Percentiles rank a stretch among this genome's conserved stretches.
phyloP scores from a whole-genome alignment of 2,113 vertebrate species.

The Holacanthus passer region DNA sequence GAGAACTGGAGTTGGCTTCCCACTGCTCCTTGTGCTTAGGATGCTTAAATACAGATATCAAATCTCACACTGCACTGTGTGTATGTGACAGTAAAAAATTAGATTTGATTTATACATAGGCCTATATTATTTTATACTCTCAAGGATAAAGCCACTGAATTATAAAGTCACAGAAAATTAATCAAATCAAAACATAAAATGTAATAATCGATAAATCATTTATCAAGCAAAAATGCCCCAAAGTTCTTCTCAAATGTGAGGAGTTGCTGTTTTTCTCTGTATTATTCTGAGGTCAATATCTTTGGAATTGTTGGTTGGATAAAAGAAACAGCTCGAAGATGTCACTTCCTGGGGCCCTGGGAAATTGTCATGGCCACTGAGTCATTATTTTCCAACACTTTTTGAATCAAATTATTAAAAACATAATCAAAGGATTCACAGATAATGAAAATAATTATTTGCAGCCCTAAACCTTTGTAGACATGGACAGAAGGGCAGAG shows the following conservation, averaged over 20 bases:
- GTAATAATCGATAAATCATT: too few relatives aligned
- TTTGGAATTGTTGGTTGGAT: background rate
- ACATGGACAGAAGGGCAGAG: background rate
- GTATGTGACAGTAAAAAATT: too few relatives aligned
- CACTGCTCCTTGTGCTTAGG: too few relatives aligned
- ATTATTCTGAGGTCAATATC: background rate
- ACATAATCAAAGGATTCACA: background rate
- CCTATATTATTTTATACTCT: too few relatives aligned
- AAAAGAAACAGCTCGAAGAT: background rate
- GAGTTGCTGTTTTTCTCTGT: background rate
- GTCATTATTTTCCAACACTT: background rate
- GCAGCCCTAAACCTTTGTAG: background rate
- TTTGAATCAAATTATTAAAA: background rate
- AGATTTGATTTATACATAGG: too few relatives aligned
- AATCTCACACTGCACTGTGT: too few relatives aligned
- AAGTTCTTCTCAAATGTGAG: background rate
- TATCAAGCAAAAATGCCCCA: background rate
- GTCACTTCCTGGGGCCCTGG: background rate
- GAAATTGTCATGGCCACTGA: background rate
- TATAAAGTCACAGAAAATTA: background rate
- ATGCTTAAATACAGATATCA: too few relatives aligned
- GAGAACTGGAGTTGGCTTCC: too few relatives aligned
- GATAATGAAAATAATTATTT: background rate
- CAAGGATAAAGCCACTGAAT: background rate
- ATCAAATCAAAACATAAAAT: too few relatives aligned